Percentiles rank a stretch among this genome's conserved stretches.
These are phyloP conservation scores for Labroides dimidiatus DNA, from an alignment of 2,797 vertebrate species.

Conservation along the genomic window DNA sequence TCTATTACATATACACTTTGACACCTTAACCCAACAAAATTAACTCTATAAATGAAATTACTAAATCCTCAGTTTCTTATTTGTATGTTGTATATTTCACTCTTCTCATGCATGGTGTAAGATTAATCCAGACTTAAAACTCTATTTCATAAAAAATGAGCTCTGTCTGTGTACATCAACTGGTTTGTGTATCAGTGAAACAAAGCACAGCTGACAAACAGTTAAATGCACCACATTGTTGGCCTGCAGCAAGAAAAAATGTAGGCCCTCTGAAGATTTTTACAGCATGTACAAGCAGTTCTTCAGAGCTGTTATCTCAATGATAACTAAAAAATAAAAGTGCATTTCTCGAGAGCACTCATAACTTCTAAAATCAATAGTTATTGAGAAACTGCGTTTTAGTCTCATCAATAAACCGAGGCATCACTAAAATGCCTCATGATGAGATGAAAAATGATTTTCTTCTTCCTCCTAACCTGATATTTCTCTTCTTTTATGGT, in stretches of 20 bases:
- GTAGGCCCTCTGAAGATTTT: neutral
- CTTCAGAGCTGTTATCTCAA: neutral
- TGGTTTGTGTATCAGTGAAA: too few species aligned
- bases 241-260: neutral
- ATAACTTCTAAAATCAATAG: neutral
- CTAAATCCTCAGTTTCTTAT: too few species aligned
- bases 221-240: neutral
- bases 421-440: neutral
- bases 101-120: too few species aligned
- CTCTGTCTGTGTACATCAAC: too few species aligned
- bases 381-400: neutral
- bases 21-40: too few species aligned
- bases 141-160: too few species aligned
- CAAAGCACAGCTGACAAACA: neutral
- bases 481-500: neutral
- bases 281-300: neutral
- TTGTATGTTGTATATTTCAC: too few species aligned
- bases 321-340: neutral
- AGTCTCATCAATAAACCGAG: neutral
- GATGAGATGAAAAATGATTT: conserved; percentile 1
- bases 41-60: too few species aligned
- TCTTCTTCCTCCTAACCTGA: neutral
- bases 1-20: too few species aligned
- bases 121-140: too few species aligned
- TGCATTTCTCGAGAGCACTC: neutral